Base-by-base conservation (phyloP, 2,797 vertebrate species). In the Esox lucius region DNA sequence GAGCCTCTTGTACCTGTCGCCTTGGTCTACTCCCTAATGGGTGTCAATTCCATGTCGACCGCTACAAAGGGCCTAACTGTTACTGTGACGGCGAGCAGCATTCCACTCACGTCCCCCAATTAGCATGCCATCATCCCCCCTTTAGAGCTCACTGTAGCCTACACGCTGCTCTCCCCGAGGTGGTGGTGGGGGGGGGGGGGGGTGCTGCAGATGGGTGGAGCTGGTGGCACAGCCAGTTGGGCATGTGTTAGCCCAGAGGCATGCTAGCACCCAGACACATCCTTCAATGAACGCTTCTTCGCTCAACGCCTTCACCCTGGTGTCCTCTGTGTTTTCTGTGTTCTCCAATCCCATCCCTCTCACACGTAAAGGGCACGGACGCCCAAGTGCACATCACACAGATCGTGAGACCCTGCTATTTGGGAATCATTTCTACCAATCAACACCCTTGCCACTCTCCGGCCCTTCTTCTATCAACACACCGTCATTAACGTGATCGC, bases 381-480 rank as follows among this genome's bases (percentile, higher is more conserved):
- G n/a, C n/a, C n/a, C n/a, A n/a, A n/a, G n/a, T n/a, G n/a, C n/a
- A n/a, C n/a, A n/a, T n/a, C n/a, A n/a, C n/a, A n/a, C n/a, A n/a
- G n/a, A n/a, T n/a, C n/a, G n/a, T n/a, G n/a, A n/a, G n/a, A n/a
- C n/a, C n/a, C n/a, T n/a, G 85, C 85, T 83, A 79, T 75, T 77
- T 85, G 78, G 83, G 59, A 77, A 85, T 81, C 81, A 70, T 87
- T 72, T 81, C 79, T 72, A 48, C 79, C 87, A 88, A 92, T 90
- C 85, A 89, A 87, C 84, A 85, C 80, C 81, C 83, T 79, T 70
- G 53, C 80, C 80, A 76, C 1, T 31, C 65, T 65, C 65, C 33
- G 12, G 85, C 86, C 80, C 53, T 79, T 81, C 82, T 82, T 75
- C 71, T 88, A 85, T 46, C 39, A 87, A 77, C 86, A 84, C 83